Percentiles rank a stretch among this genome's conserved stretches.
Conservation (phyloP, 1,140 invertebrate species). For the Stegodyphus dumicola region DNA sequence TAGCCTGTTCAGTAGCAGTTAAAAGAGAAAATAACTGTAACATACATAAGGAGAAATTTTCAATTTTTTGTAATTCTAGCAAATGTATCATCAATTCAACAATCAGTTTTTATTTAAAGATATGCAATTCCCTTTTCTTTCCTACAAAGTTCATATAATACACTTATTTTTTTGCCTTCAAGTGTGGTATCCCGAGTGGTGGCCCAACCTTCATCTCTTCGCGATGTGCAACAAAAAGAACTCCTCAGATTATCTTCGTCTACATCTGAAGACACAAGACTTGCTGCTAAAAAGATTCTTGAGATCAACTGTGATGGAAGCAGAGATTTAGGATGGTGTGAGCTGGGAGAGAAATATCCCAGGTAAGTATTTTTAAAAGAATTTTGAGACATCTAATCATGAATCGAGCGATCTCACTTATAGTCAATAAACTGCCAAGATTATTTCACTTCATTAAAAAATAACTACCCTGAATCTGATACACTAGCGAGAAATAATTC, state of each 20-base stretch:
- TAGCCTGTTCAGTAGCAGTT: too few relatives aligned
- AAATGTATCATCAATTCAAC: too few relatives aligned
- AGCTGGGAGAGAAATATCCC: constrained; percentile 63
- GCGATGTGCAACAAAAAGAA: not conserved
- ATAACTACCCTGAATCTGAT: too few relatives aligned
- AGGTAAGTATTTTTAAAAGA: constrained; percentile 50
- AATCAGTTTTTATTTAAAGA: too few relatives aligned
- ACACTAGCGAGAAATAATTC: too few relatives aligned
- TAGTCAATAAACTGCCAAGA: not conserved
- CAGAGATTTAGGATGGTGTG: constrained; percentile 64
- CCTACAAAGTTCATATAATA: too few relatives aligned
- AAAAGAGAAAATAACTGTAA: too few relatives aligned
- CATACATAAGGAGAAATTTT: too few relatives aligned
- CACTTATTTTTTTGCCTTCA: not conserved
- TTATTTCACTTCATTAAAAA: too few relatives aligned
- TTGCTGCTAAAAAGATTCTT: constrained; percentile 32
- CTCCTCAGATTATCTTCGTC: not conserved
- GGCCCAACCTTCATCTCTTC: not conserved
- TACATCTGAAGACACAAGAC: not conserved
- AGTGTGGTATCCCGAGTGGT: constrained; percentile 33
- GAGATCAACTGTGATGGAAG: constrained; percentile 62
- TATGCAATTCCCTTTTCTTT: too few relatives aligned
- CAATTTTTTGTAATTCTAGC: too few relatives aligned
- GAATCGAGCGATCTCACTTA: not conserved
- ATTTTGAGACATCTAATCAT: not conserved